Conservation (phyloP, 2,113 vertebrate genomes). For the Glaucidium brasilianum region DNA sequence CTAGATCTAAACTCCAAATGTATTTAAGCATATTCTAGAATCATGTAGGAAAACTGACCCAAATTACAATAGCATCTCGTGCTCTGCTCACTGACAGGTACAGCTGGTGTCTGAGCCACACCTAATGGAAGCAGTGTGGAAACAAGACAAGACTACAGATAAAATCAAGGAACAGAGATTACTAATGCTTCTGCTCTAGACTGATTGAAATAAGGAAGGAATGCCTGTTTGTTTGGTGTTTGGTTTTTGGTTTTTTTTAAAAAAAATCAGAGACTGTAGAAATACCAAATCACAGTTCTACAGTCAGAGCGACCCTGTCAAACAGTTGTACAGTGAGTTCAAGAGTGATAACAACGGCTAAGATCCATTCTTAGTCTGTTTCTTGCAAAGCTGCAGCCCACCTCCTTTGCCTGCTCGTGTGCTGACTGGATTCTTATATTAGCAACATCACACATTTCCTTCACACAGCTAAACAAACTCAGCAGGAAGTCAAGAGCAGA, state of each 20-base stretch:
- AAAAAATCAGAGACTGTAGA: neutral
- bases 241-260: neutral
- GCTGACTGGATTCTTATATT: neutral
- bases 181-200: neutral
- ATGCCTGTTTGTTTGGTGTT: too few relatives aligned
- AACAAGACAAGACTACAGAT: neutral
- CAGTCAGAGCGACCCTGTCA: neutral
- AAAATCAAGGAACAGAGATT: neutral
- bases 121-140: neutral
- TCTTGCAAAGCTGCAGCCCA: neutral
- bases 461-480: neutral
- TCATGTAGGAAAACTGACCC: neutral
- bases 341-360: neutral
- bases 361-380: neutral
- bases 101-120: neutral
- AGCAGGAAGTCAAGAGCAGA: neutral
- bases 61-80: neutral
- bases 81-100: neutral
- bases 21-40: neutral
- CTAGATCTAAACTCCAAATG: neutral
- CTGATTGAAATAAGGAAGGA: neutral
- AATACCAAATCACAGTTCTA: neutral
- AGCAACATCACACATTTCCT: neutral
- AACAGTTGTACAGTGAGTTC: neutral
- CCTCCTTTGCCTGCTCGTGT: neutral